Percentiles rank a stretch among this genome's conserved stretches.
Conservation (phyloP, 1,140 invertebrate species). For the Macrobrachium rosenbergii region DNA sequence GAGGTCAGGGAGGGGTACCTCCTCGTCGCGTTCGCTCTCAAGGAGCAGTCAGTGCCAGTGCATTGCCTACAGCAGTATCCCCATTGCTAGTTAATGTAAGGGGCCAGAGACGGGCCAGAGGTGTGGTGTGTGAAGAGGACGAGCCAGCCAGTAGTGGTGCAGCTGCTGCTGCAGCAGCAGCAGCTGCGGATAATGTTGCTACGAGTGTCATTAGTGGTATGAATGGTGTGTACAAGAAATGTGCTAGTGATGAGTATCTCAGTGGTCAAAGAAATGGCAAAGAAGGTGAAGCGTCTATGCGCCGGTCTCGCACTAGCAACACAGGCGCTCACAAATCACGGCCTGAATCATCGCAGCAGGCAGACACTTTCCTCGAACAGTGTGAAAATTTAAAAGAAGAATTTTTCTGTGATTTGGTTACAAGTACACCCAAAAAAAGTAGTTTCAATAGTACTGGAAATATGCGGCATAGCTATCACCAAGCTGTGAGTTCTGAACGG, state of each 20-base stretch:
- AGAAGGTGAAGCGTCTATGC: slow-evolving; percentile 10
- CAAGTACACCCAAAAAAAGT: slow-evolving; percentile 57
- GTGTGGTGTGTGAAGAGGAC: not conserved
- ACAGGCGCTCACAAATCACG: slow-evolving; percentile 20
- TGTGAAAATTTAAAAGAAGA: slow-evolving; percentile 54
- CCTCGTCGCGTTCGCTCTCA: slow-evolving; percentile 46
- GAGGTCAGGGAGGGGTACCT: slow-evolving; percentile 38
- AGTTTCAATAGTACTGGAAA: slow-evolving; percentile 37
- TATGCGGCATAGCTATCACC: slow-evolving; percentile 38
- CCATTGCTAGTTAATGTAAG: slow-evolving; percentile 49
- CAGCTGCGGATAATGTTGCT: slow-evolving; percentile 42
- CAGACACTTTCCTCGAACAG: slow-evolving; percentile 45
- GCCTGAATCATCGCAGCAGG: slow-evolving; percentile 19
- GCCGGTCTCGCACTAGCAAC: slow-evolving; percentile 22
- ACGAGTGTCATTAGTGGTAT: slow-evolving; percentile 57
- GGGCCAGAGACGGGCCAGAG: slow-evolving; percentile 36
- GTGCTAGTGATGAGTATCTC: slow-evolving; percentile 49
- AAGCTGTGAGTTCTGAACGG: slow-evolving; percentile 33
- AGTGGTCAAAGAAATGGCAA: slow-evolving; percentile 35
- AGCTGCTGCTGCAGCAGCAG: not conserved
- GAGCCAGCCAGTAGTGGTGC: not conserved
- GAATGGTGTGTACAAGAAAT: slow-evolving; percentile 61
- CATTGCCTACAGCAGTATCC: slow-evolving; percentile 48
- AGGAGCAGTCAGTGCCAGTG: slow-evolving; percentile 51
- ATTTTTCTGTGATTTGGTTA: slow-evolving; percentile 59